phyloP scores from a whole-genome alignment of 2,888 invertebrate genomes.

The Euplagia quadripunctaria region DNA sequence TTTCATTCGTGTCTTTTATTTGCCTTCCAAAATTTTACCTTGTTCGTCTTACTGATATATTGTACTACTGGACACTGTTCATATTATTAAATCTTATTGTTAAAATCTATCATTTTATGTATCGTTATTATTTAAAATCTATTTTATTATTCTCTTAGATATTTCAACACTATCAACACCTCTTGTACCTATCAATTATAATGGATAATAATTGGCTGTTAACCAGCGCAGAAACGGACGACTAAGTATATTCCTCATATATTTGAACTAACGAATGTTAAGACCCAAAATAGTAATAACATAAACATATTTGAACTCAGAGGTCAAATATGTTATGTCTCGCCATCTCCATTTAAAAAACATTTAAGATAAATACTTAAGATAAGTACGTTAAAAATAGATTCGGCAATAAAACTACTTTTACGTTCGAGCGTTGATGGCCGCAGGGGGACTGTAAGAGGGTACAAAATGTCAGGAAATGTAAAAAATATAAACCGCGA shows the following conservation, averaged over 20 bases:
- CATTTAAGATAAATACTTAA: slow-evolving; percentile 23
- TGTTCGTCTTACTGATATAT: background rate
- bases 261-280: too few relatives aligned
- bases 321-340: background rate
- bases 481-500: slow-evolving; percentile 16
- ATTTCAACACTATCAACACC: too few relatives aligned
- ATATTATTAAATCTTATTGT: background rate
- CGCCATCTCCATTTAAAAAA: slow-evolving; percentile 1
- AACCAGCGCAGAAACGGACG: too few relatives aligned
- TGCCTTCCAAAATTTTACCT: background rate
- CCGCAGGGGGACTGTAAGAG: slow-evolving; percentile 11
- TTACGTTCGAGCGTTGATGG: slow-evolving; percentile 19
- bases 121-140: too few relatives aligned
- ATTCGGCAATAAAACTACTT: slow-evolving; percentile 23
- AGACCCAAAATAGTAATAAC: background rate
- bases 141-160: too few relatives aligned
- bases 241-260: too few relatives aligned
- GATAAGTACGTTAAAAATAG: slow-evolving; percentile 14
- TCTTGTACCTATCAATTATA: too few relatives aligned
- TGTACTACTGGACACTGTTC: background rate
- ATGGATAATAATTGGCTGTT: too few relatives aligned
- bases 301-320: background rate
- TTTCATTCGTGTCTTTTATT: background rate
- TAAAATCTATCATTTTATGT: background rate
- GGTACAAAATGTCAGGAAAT: slow-evolving; percentile 13